Base-by-base conservation (phyloP, 2,888 invertebrate genomes). In the Hyppa rectilinea region DNA sequence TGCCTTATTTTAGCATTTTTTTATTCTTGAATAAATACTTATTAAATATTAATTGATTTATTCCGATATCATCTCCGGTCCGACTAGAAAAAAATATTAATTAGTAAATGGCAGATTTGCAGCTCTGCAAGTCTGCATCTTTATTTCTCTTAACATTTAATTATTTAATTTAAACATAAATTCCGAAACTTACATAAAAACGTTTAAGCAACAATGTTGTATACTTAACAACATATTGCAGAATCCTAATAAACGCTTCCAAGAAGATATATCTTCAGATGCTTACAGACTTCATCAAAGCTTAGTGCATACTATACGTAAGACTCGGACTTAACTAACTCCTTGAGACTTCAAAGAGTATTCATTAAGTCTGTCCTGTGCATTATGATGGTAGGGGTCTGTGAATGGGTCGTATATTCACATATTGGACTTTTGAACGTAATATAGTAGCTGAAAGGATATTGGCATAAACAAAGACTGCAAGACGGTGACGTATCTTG, bases 231-330 rank as follows among this genome's bases (percentile, higher is more conserved):
- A 31, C 36, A 43, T 60, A 17, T 36, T 64, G n/a, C 14, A 47
- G 29, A 7, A 23, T 45, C 40, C 36, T 64, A 56, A 64, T 78
- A 68, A 67, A 68, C 43, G 14, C 45, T 14, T 40, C 53, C 26
- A 10, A 74, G 52, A 59, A 34, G n/a, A 43, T 31, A 59, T 40
- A 47, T 20, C 29, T 58, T 34, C 36, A n/a, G 34, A 47, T 47
- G 14, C 50, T 67, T 12, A 26, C 17, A 43, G 52, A 75, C 31
- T 58, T 80, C 80, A 78, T 78, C 52, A 78, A 58, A 49, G 60
- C 75, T 80, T 78, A 80, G 80, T 75, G 52, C 60, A 59, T n/a
- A 59, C 56, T 55, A 45, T 29, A 64, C 31, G n/a, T 80, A 75
- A 58, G 68, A 68, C 68, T 60, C 29, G 67, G 68, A 68, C 75